Conservation (phyloP, 2,888 invertebrate genomes). For the Trissolcus japonicus region DNA sequence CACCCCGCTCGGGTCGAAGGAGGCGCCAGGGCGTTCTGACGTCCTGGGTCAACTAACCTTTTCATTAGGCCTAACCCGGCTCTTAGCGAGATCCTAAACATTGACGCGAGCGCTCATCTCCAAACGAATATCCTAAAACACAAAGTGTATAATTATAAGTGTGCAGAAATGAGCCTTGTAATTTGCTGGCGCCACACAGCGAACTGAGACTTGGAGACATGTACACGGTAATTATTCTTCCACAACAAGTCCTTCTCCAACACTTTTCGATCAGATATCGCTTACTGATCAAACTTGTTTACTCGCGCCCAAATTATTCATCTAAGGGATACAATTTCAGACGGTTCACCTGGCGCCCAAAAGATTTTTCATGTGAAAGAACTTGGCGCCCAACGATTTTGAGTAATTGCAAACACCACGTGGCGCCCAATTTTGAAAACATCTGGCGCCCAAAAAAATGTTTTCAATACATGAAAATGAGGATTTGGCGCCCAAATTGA, state of each 20-base stretch:
- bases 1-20: conserved; percentile 62
- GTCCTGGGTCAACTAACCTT: conserved; percentile 75
- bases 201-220: conserved; percentile 72
- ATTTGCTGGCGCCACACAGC: conserved; percentile 75
- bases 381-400: too few species aligned
- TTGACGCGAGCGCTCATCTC: conserved; percentile 71
- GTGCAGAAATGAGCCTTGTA: conserved; percentile 73
- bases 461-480: too few species aligned
- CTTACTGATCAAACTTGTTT: not conserved
- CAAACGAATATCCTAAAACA: conserved; percentile 61
- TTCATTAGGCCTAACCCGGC: conserved; percentile 74
- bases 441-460: too few species aligned
- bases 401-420: too few species aligned
- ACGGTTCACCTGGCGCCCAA: too few species aligned
- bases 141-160: conserved; percentile 73
- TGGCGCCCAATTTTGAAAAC: too few species aligned
- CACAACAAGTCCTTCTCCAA: conserved; percentile 28
- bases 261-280: conserved; percentile 21
- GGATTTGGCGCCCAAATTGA: too few species aligned
- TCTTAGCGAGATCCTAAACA: conserved; percentile 67
- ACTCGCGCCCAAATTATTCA: too few species aligned
- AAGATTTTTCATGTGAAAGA: too few species aligned
- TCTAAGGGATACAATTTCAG: too few species aligned
- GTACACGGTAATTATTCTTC: conserved; percentile 71
- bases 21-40: conserved; percentile 76